These are phyloP conservation scores for Eulemur mongoz DNA, from an alignment of 2,797 vertebrate species.

Conservation along the genomic window DNA sequence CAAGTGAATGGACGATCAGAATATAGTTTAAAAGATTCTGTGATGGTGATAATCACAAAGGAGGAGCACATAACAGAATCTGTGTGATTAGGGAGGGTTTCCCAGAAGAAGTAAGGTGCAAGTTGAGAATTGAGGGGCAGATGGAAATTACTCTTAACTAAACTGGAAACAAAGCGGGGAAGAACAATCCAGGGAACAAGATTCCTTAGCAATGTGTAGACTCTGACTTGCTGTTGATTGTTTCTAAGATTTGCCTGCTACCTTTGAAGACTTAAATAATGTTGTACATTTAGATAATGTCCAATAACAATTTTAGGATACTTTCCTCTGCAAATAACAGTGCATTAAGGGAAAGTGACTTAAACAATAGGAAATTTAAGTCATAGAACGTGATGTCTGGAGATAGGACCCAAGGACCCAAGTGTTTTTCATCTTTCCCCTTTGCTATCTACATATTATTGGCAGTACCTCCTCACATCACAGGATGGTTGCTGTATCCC, in stretches of 20 bases:
- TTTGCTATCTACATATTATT: not conserved
- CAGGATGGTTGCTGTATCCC: not conserved
- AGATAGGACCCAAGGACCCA: not conserved
- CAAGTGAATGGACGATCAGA: not conserved
- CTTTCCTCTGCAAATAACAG: slow-evolving; percentile 5
- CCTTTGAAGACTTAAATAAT: not conserved
- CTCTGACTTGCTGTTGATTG: not conserved
- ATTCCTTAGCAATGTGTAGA: not conserved
- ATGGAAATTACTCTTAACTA: not conserved
- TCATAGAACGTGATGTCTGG: not conserved
- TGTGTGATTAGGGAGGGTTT: not conserved
- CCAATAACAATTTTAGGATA: not conserved
- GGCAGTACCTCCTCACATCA: not conserved
- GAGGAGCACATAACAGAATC: not conserved
- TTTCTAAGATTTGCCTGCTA: slow-evolving; percentile 44
- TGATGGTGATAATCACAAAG: not conserved
- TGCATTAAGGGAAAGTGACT: not conserved
- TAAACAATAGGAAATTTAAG: slow-evolving; percentile 24
- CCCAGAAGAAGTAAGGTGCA: not conserved
- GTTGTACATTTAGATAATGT: not conserved
- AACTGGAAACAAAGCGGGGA: not conserved
- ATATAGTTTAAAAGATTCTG: not conserved
- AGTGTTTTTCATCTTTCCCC: not conserved
- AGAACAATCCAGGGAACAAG: not conserved
- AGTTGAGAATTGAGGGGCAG: not conserved